These are phyloP conservation scores for Lineus longissimus DNA, from an alignment of 1,140 invertebrate genomes.

Conservation along the genomic window DNA sequence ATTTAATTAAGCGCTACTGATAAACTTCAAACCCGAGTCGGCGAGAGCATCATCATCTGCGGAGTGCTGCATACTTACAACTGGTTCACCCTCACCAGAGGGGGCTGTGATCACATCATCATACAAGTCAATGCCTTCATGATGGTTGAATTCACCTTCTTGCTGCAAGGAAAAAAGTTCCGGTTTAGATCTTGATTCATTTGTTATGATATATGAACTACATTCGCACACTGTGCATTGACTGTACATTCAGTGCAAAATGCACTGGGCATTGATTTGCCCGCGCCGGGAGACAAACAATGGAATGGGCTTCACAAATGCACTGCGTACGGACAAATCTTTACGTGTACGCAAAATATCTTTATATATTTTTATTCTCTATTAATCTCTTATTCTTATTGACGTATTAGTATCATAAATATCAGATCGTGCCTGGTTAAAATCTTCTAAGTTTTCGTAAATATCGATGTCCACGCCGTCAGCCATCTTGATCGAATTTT, in stretches of 20 bases:
- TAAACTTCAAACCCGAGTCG: too few species aligned
- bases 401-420: slow-evolving; percentile 4
- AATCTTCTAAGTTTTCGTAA: slow-evolving; percentile 94
- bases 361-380: background rate
- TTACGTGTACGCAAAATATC: slow-evolving; percentile 2
- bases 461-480: slow-evolving; percentile 94
- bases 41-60: background rate
- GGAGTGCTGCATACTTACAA: background rate
- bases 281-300: background rate
- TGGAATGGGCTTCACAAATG: background rate
- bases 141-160: slow-evolving; percentile 77
- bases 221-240: background rate
- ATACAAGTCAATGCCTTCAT: slow-evolving; percentile 85
- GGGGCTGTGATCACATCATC: slow-evolving; percentile 89
- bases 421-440: slow-evolving; percentile 72
- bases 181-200: background rate
- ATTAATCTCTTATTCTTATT: background rate
- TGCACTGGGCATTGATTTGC: too few species aligned
- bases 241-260: too few species aligned
- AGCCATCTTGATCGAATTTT: slow-evolving; percentile 87
- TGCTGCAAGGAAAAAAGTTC: slow-evolving; percentile 16
- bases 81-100: slow-evolving; percentile 43
- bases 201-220: background rate
- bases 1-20: too few species aligned
- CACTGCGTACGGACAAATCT: slow-evolving; percentile 1